A percentile compares a stretch with the other conserved stretches of the same genome.
Conservation (phyloP, 2,113 vertebrate genomes). For the Xiphophorus maculatus region DNA sequence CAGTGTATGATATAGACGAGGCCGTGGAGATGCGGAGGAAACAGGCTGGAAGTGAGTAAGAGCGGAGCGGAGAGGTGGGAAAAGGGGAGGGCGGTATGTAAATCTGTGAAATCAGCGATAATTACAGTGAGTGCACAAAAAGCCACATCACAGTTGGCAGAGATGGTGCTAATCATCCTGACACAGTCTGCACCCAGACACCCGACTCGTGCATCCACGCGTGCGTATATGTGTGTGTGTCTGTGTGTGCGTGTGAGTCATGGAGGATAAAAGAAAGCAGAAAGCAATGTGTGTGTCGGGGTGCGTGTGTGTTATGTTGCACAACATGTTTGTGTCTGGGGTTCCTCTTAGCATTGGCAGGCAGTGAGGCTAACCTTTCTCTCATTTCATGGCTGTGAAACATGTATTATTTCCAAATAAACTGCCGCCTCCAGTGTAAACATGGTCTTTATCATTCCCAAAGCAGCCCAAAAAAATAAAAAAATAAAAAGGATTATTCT, state of each 20-base stretch:
- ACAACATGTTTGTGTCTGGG: constrained; percentile 30
- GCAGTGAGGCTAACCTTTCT: constrained; percentile 47
- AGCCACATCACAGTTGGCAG: constrained; percentile 81
- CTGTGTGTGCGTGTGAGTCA: constrained; percentile 19
- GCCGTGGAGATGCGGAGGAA: constrained; percentile 16
- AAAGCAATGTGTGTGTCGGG: neutral
- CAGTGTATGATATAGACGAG: constrained; percentile 34
- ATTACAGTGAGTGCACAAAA: constrained; percentile 81
- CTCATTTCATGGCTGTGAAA: constrained; percentile 52
- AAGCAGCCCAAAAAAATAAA: neutral
- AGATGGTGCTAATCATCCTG: constrained; percentile 79
- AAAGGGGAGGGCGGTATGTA: constrained; percentile 72
- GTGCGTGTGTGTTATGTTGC: constrained; percentile 13
- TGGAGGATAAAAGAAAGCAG: constrained; percentile 20
- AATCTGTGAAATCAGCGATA: constrained; percentile 82
- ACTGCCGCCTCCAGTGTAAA: constrained; percentile 10
- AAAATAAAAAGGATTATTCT: constrained; percentile 15
- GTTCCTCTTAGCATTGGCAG: constrained; percentile 36
- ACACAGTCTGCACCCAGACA: constrained; percentile 72
- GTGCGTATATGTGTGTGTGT: constrained; percentile 4
- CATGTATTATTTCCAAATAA: constrained; percentile 27
- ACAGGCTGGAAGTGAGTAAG: constrained; percentile 73
- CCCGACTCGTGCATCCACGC: constrained; percentile 6
- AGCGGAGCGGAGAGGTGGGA: constrained; percentile 68
- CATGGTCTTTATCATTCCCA: neutral